Evolutionary conservation across 2,888 invertebrate genomes (phyloP), one percentile per base, ranked within the genome.

Genomic region (Aelia acuminata): DNA sequence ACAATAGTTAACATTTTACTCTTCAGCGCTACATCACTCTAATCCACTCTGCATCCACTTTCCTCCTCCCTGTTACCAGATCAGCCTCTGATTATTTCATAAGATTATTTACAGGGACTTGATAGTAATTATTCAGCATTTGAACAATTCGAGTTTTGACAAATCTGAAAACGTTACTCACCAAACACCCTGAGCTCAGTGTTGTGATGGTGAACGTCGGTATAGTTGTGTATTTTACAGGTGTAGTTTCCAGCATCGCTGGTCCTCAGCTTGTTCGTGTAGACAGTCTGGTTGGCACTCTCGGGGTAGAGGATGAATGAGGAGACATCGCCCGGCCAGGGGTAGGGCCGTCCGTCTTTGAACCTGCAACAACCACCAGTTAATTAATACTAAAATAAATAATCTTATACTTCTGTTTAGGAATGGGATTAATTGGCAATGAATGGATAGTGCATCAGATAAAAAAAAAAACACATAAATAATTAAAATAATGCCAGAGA

Each of bases 251-350:
- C 96, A 57, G 94, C 94, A 92, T 96, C 96, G 11, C 94, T 93
- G 85, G 94, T 93, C 57, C 94, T 93, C 47, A 95, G 94, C 70
- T 93, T 93, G 90, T 94, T 93, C 47, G 95, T 94, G 93, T 96
- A 96, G 91, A 96, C 94, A 87, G 96, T 96, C 93, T 96, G 96
- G 93, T 96, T 96, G 89, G 95, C 95, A 87, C 95, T 95, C 92
- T 96, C 95, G 0, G 96, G 96, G 92, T 95, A 96, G 91, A 96
- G 93, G 91, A 96, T 96, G 91, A 96, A 93, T 91, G 94, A 95
- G 53, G 96, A 96, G 87, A 94, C 94, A 80, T 94, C 95, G 70
- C 94, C 94, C 8, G 95, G 94, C 96, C 96, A 96, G 0, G 96
- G 96, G 92, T 96, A 96, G 26, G 95, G 94, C 87, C 94, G 94